Evolutionary conservation across 2,797 vertebrate genomes (phyloP).

Genomic region (Sebastes diploproa): DNA sequence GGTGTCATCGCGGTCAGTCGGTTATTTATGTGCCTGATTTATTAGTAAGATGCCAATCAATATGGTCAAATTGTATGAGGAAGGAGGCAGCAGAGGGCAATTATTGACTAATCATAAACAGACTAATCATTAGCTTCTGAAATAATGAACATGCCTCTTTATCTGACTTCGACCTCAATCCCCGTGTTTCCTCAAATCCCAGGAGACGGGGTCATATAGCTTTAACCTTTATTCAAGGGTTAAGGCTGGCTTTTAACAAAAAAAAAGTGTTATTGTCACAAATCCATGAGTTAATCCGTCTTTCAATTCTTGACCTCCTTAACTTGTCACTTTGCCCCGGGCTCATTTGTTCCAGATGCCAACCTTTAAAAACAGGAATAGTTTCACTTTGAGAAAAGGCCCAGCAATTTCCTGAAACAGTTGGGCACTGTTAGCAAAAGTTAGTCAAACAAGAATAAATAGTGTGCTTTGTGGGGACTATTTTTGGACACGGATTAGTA

Average conservation of each 20-base stretch:
- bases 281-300: not conserved
- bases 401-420: not conserved
- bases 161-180: slow-evolving; percentile 27
- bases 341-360: not conserved
- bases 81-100: not conserved
- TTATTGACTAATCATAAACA: slow-evolving; percentile 34
- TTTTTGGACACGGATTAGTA: not conserved
- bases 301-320: not conserved
- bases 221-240: slow-evolving; percentile 5
- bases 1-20: not conserved
- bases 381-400: not conserved
- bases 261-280: not conserved
- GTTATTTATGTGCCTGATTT: slow-evolving; percentile 22
- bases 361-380: not conserved
- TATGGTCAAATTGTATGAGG: not conserved
- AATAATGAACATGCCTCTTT: slow-evolving; percentile 14
- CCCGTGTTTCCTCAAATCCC: not conserved
- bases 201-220: not conserved
- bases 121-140: slow-evolving; percentile 59
- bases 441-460: not conserved
- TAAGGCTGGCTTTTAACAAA: not conserved
- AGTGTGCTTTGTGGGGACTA: not conserved
- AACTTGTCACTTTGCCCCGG: not conserved
- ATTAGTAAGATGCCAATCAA: slow-evolving; percentile 21
- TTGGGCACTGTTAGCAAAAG: not conserved